Evolutionary conservation across 1,140 invertebrate species (phyloP).

Genomic region (Brevipalpus yothersi): DNA sequence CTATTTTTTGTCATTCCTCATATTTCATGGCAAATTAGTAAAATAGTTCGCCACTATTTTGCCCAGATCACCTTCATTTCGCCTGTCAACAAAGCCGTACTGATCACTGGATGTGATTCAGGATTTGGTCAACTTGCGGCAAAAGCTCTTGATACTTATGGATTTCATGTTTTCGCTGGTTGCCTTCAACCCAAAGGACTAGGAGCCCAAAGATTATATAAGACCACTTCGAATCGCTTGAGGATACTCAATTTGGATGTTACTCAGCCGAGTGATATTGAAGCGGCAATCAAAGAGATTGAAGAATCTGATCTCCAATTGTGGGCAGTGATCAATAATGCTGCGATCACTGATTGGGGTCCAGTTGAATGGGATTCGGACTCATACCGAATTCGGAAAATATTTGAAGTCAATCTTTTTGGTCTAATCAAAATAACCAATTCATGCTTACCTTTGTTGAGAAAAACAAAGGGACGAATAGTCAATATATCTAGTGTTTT

Average conservation of each 20-base stretch:
- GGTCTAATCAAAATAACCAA: slow-evolving; percentile 25
- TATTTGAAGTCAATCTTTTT: slow-evolving; percentile 37
- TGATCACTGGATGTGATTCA: slow-evolving; percentile 60
- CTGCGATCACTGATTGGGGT: slow-evolving; percentile 27
- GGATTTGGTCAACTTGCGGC: slow-evolving; percentile 25
- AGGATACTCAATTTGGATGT: slow-evolving; percentile 22
- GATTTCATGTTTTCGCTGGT: slow-evolving; percentile 25
- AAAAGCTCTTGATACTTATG: slow-evolving; percentile 19
- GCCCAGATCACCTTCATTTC: background rate
- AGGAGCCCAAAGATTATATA: slow-evolving; percentile 15
- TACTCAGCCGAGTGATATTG: slow-evolving; percentile 13
- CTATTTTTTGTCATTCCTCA: background rate
- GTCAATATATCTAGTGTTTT: slow-evolving; percentile 24
- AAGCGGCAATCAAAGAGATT: slow-evolving; percentile 3
- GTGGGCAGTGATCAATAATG: slow-evolving; percentile 71
- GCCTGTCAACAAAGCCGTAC: slow-evolving; percentile 37
- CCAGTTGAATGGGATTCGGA: slow-evolving; percentile 26
- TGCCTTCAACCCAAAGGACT: slow-evolving; percentile 20
- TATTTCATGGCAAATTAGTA: background rate
- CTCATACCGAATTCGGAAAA: slow-evolving; percentile 12
- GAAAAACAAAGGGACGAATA: slow-evolving; percentile 27
- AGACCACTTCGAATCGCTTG: slow-evolving; percentile 11
- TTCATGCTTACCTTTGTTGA: slow-evolving; percentile 48
- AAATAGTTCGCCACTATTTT: background rate
- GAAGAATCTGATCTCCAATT: slow-evolving; percentile 23